A percentile compares a stretch with the other conserved stretches of the same genome.
Conservation (phyloP, 2,797 vertebrate genomes). For the Phyllotis vaccarum region DNA sequence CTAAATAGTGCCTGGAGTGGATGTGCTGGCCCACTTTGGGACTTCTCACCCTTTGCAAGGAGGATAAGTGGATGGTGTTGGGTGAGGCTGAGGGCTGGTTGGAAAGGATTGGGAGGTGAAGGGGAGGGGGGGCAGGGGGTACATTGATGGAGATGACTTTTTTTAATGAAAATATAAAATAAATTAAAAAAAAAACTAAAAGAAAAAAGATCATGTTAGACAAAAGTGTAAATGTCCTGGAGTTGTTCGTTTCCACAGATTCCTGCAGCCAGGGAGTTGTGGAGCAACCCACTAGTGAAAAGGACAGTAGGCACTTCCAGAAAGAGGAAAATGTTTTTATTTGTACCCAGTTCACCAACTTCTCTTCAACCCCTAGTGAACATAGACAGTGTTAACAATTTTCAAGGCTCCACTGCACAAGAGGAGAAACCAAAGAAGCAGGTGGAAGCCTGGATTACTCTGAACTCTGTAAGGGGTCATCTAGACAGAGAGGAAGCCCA, state of each 20-base stretch:
- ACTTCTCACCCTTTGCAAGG: too few species aligned
- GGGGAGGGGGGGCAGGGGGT: too few species aligned
- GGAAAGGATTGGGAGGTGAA: too few species aligned
- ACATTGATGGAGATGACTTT: too few species aligned
- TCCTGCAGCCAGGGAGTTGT: not conserved
- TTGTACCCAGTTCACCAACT: not conserved
- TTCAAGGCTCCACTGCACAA: not conserved
- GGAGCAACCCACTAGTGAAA: not conserved
- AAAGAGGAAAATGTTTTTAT: not conserved
- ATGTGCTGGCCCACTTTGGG: too few species aligned
- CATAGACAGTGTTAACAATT: not conserved
- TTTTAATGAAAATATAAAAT: too few species aligned
- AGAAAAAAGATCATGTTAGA: too few species aligned
- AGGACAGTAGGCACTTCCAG: not conserved
- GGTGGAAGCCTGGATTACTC: not conserved
- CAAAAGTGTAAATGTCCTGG: not conserved
- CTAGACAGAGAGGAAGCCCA: not conserved
- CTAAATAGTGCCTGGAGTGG: too few species aligned
- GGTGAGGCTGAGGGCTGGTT: too few species aligned
- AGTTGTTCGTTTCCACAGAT: not conserved
- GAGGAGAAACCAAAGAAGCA: not conserved
- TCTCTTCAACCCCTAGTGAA: not conserved
- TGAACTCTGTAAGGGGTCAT: not conserved
- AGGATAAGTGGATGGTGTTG: too few species aligned
- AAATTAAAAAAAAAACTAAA: too few species aligned